These are phyloP conservation scores for Origma solitaria DNA, from an alignment of 2,113 vertebrate genomes.

Conservation along the genomic window DNA sequence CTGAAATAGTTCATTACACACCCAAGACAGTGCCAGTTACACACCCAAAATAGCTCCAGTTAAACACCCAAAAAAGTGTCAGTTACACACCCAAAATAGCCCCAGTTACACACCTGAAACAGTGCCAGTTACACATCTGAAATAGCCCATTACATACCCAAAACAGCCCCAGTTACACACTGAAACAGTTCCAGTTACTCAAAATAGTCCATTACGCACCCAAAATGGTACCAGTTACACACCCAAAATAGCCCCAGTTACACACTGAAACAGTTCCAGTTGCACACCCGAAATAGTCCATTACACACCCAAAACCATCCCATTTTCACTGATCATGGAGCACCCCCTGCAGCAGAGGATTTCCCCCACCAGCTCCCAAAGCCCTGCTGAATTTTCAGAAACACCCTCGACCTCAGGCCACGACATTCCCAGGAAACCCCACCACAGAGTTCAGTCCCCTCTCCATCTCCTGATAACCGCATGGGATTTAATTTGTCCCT, in stretches of 20 bases:
- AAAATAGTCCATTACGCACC: neutral
- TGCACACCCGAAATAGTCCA: neutral
- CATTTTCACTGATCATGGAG: neutral
- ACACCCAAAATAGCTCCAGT: neutral
- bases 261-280: neutral
- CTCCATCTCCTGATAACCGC: neutral
- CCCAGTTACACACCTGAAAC: neutral
- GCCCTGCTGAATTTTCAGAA: neutral
- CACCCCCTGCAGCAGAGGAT: neutral
- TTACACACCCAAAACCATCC: neutral
- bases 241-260: neutral
- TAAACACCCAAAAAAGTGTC: too few species aligned
- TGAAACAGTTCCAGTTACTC: neutral
- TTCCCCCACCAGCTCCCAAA: neutral
- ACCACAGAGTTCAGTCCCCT: rapidly evolving
- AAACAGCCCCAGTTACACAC: neutral
- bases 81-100: neutral
- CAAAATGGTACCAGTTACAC: too few species aligned
- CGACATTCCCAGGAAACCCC: neutral
- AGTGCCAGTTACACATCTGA: too few species aligned
- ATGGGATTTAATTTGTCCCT: neutral
- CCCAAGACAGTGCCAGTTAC: too few species aligned
- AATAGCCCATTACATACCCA: too few species aligned
- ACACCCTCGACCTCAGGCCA: rapidly evolving
- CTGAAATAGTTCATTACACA: rapidly evolving